Base-by-base conservation (phyloP, 30 jellyfish, hydroid and myxozoan species). In the Calvadosia cruxmelitensis region DNA sequence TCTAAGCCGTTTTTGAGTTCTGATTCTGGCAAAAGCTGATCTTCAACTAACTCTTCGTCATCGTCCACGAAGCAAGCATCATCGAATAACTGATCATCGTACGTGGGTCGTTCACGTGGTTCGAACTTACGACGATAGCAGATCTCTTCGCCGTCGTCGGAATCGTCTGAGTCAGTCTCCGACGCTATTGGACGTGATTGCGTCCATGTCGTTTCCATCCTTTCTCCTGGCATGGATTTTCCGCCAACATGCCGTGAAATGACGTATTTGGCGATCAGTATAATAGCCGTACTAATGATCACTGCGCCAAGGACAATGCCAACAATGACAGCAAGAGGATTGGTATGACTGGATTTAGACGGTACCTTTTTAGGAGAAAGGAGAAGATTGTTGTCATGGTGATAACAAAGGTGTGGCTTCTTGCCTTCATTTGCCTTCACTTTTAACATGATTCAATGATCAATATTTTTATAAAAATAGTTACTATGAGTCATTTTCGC, bases 11-110 rank as follows among this genome's bases (percentile, higher is more conserved):
- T 70, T 66, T 84, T 84, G 25, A 84, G 68, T 67, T 84, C 95
- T 3, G 93, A 77, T 28, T 84, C 95, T 29, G 95, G 95, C 27
- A 84, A 70, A 12, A 84, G 67, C 67, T 84, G 95, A 84, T 84
- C 95, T 50, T 84, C 95, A 3, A 84, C 95, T 20, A 84, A 76
- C 52, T 84, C 95, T 53, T 78, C 95, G 52, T 84, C 92, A 36
- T 74, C 93, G 10, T 42, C 57, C 32, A 77, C 93, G 51, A 77
- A 50, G 26, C 78, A 92, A 13, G 95, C 67, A 57, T 82, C 91
- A 29, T 25, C 75, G 57, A 78, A 50, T n/a, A 78, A 78, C 25
- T 64, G 34, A 49, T 78, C 91, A 28, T 78, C 91, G 29, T 68
- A 81, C 35, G 77, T 78, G 61, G 62, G 73, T 30, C 66, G 74